A percentile compares a stretch with the other conserved stretches of the same genome.
phyloP scores from a whole-genome alignment of 2,888 invertebrate species.

The Cristatella mucedo region DNA sequence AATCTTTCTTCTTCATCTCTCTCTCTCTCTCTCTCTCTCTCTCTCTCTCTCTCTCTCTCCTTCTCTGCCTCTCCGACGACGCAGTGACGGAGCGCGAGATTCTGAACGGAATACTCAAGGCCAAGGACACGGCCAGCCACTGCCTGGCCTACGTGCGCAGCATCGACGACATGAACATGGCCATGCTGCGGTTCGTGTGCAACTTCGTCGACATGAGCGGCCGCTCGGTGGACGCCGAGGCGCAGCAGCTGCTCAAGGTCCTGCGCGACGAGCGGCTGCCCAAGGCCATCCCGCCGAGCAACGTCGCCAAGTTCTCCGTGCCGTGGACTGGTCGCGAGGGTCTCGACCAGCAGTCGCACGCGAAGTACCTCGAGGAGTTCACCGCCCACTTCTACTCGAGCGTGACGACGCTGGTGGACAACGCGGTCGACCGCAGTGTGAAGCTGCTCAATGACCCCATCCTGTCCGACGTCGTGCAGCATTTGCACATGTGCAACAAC shows the following conservation, averaged over 20 bases:
- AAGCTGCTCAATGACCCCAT: conserved; percentile 51
- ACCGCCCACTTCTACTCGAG: conserved; percentile 84
- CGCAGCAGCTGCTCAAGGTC: conserved; percentile 69
- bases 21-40: too few relatives aligned
- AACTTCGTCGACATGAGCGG: conserved; percentile 78
- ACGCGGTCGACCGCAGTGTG: conserved; percentile 88
- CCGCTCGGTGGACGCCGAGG: conserved; percentile 70
- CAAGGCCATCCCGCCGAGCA: conserved; percentile 27
- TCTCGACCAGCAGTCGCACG: conserved; percentile 73
- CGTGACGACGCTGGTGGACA: conserved; percentile 74
- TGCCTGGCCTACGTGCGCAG: conserved; percentile 78
- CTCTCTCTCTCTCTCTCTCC: too few relatives aligned
- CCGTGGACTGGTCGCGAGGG: conserved; percentile 87
- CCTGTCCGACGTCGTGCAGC: conserved; percentile 44
- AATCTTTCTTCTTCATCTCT: too few relatives aligned
- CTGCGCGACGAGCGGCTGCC: conserved; percentile 75
- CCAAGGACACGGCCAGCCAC: conserved; percentile 84
- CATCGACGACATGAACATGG: conserved; percentile 90
- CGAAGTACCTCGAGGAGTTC: conserved; percentile 81
- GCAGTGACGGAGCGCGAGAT: conserved; percentile 93
- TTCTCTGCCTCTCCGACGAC: too few relatives aligned
- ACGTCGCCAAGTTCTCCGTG: conserved; percentile 47
- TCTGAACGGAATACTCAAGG: conserved; percentile 79
- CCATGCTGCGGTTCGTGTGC: conserved; percentile 62
- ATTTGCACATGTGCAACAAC: conserved; percentile 84